Base-by-base conservation (phyloP, 2,113 vertebrate species). In the Chaetura pelagica region DNA sequence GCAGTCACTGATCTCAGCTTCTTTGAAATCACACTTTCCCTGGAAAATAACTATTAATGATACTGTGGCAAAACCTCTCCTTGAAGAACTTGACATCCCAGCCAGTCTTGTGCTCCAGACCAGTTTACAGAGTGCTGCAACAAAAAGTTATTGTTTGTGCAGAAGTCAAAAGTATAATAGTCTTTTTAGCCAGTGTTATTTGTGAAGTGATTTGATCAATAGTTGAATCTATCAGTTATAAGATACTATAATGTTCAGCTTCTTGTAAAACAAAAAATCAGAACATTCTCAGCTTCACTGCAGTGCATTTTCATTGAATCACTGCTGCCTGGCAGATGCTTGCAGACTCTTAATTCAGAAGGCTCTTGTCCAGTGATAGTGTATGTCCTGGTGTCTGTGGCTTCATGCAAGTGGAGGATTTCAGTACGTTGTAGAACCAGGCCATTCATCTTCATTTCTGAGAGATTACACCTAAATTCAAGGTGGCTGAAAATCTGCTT, bases 391-490 rank as follows among this genome's bases (percentile, higher is more conserved):
- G 10, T 12, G 34, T 29, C 59, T 29, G 35, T 51, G 61, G 22
- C 57, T 57, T 26, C 57, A 48, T 15, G 10, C 5, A 19, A 59
- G 38, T 3, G 11, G 29, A 49, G 27, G 27, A 29, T 67, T 48
- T 54, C 40, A 40, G 51, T 15, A 3, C 14, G 51, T 30, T 9
- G 18, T 35, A 11, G 66, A 78, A 17, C 2, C 26, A 51, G 38
- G 6, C n/a, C 4, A 2, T 40, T 58, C 13, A 49, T 58, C 20
- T 7, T 79, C 21, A 15, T 42, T 12, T 57, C 5, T 26, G 58
- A 29, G 52, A 62, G 26, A 15, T 0, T 7, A 17, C 10, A 1
- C 6, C 18, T 1, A 6, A 5, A 16, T 19, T 14, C 22, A 20
- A 4, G 59, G 59, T 19, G 34, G 22, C 67, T 96, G 58, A 88